Evolutionary conservation across 2,797 vertebrate genomes (phyloP).

Genomic region (Falco rusticolus): DNA sequence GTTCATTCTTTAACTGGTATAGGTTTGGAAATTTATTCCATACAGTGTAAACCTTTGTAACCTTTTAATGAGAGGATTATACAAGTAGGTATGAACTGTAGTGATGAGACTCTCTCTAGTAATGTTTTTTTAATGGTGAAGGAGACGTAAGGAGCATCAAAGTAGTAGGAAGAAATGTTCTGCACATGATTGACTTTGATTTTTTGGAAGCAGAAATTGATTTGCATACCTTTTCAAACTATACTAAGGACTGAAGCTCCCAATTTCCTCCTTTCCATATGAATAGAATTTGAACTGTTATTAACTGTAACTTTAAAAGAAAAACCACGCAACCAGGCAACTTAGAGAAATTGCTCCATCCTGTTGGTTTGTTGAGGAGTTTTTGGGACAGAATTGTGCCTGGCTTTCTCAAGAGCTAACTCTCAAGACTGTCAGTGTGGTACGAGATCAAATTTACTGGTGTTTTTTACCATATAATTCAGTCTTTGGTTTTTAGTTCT

Average conservation of each 20-base stretch:
- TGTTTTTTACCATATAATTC: neutral
- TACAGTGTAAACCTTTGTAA: neutral
- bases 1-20: neutral
- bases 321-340: accelerated
- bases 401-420: neutral
- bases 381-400: neutral
- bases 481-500: neutral
- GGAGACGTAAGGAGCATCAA: neutral
- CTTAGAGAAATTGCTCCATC: neutral
- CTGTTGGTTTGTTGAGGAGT: too few relatives aligned
- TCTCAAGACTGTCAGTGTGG: neutral
- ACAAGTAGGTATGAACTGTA: neutral
- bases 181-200: neutral
- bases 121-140: neutral
- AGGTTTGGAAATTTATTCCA: neutral
- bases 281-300: neutral
- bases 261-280: neutral
- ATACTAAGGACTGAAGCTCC: neutral
- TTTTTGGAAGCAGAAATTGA: neutral
- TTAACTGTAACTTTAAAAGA: neutral
- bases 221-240: neutral
- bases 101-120: neutral
- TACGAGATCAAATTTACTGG: neutral
- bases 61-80: slow-evolving; percentile 4
- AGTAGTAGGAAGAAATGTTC: neutral